These are phyloP conservation scores for Pyralis farinalis DNA, from an alignment of 2,888 invertebrate genomes.

Conservation along the genomic window DNA sequence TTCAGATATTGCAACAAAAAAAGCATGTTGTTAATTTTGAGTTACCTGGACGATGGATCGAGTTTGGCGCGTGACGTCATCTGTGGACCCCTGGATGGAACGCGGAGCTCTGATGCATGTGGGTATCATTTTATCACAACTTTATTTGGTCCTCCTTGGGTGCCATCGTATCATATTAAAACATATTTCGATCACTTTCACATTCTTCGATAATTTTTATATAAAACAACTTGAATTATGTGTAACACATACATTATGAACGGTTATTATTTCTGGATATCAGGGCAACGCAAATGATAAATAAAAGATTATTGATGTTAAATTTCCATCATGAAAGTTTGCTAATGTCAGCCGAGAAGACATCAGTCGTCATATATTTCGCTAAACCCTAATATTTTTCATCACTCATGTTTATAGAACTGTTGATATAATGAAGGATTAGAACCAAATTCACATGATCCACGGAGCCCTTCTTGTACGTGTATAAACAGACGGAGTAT, in stretches of 20 bases:
- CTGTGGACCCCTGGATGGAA: constrained; percentile 87
- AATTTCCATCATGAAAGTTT: constrained; percentile 6
- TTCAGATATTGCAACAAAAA: background rate
- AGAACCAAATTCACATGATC: constrained; percentile 38
- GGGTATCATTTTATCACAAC: constrained; percentile 78
- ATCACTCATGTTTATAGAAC: constrained; percentile 26
- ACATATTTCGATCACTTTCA: background rate
- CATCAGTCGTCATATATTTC: constrained; percentile 22
- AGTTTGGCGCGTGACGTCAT: constrained; percentile 87
- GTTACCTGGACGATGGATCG: constrained; percentile 86
- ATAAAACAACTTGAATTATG: no score
- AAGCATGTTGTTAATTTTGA: constrained; percentile 3
- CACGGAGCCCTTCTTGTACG: constrained; percentile 22
- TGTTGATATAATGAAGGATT: constrained; percentile 38
- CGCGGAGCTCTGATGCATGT: constrained; percentile 87
- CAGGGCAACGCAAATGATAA: constrained; percentile 1
- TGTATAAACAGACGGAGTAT: constrained; percentile 24
- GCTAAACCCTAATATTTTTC: constrained; percentile 29
- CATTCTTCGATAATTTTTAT: background rate
- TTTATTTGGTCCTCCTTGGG: constrained; percentile 1
- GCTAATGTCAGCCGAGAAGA: constrained; percentile 10
- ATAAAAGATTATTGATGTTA: background rate
- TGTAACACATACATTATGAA: background rate
- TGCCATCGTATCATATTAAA: constrained; percentile 4
- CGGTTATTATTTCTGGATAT: background rate